A percentile compares a stretch with the other conserved stretches of the same genome.
phyloP scores from a whole-genome alignment of 2,888 invertebrate genomes.

The Gymnosoma rotundatum region DNA sequence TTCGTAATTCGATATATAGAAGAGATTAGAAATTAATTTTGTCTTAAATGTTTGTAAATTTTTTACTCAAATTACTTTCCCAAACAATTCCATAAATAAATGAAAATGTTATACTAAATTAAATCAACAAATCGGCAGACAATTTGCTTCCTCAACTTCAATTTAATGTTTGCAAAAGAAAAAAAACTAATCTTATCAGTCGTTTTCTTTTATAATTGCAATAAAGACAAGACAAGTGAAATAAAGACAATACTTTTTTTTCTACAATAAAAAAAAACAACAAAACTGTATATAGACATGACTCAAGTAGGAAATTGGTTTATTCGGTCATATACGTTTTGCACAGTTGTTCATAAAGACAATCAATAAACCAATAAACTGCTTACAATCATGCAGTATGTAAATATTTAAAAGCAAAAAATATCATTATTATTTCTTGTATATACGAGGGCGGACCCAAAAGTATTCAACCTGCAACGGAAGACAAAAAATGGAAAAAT shows the following conservation, averaged over 20 bases:
- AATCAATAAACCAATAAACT: constrained; percentile 30
- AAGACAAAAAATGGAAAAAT: no score
- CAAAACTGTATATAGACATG: constrained; percentile 36
- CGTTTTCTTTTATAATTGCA: constrained; percentile 20
- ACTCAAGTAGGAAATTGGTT: constrained; percentile 56
- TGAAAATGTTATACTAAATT: neutral
- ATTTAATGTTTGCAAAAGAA: constrained; percentile 2
- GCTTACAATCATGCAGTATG: no score
- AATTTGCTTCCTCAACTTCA: neutral
- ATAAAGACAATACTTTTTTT: constrained; percentile 25
- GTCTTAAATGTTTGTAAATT: no score
- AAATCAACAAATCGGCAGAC: neutral
- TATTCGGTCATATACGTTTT: constrained; percentile 63
- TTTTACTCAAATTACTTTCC: no score
- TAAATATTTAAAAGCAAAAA: neutral
- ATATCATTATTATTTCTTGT: neutral
- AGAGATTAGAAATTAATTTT: no score
- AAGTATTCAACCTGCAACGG: no score
- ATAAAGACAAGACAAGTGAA: constrained; percentile 18
- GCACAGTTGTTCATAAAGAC: constrained; percentile 19
- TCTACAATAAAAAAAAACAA: neutral
- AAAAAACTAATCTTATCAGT: constrained; percentile 4
- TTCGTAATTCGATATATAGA: no score
- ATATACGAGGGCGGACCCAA: neutral
- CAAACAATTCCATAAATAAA: neutral